Conservation (phyloP, 2,113 vertebrate species). For the Isichthys henryi region DNA sequence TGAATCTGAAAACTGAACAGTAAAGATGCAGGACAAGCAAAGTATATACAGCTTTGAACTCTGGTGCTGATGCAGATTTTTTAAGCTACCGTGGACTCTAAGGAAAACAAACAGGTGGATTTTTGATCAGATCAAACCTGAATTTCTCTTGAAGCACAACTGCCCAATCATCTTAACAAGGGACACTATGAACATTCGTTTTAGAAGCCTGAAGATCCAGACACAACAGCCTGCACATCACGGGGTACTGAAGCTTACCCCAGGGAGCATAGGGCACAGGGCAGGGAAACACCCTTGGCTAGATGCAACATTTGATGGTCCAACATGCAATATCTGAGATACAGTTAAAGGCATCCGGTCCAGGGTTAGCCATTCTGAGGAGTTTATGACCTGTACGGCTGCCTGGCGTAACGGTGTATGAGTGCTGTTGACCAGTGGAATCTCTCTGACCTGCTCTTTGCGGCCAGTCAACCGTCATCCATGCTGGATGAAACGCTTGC, state of each 20-base stretch:
- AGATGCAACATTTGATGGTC: background rate
- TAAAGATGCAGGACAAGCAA: background rate
- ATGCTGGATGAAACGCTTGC: constrained; percentile 89
- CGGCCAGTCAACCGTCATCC: constrained; percentile 41
- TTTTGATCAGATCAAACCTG: background rate
- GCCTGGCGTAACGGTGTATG: background rate
- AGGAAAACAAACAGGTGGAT: background rate
- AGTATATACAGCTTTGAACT: background rate
- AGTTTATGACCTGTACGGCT: background rate
- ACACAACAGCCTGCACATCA: background rate
- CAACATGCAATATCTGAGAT: background rate
- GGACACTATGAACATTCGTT: background rate
- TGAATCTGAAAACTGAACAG: background rate
- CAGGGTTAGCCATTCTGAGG: background rate
- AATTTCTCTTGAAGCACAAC: background rate
- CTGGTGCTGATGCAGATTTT: background rate
- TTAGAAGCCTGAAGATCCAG: background rate
- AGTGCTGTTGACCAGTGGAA: constrained; percentile 44
- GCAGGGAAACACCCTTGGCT: background rate
- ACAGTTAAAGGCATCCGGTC: background rate
- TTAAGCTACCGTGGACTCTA: background rate
- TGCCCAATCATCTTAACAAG: background rate
- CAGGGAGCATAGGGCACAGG: background rate
- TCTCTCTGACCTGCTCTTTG: constrained; percentile 36
- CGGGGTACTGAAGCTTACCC: background rate